Evolutionary conservation across 1,140 invertebrate genomes (phyloP).

Genomic region (Drosophila oshimai): DNA sequence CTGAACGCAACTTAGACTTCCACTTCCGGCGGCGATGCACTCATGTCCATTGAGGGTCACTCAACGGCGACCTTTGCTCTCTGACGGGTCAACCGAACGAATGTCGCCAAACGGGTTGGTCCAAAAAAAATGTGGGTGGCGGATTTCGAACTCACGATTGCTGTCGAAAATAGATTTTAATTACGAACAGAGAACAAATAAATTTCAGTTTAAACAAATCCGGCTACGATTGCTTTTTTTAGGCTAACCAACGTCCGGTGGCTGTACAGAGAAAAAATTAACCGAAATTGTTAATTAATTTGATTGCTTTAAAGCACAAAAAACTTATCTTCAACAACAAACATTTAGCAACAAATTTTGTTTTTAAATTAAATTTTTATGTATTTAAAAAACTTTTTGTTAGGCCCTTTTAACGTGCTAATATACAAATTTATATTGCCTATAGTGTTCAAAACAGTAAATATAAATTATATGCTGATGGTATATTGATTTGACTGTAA

Average conservation of each 20-base stretch:
- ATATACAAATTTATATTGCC: too few species aligned
- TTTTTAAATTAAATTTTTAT: background rate
- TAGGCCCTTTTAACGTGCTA: too few species aligned
- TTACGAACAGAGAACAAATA: constrained; percentile 38
- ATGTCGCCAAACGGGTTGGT: constrained; percentile 36
- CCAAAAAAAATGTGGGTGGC: constrained; percentile 21
- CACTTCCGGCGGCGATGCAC: constrained; percentile 68
- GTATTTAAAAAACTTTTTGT: too few species aligned
- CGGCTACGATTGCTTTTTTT: constrained; percentile 12
- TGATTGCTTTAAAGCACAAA: background rate
- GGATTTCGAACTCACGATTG: constrained; percentile 18
- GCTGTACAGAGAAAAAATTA: background rate
- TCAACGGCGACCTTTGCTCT: constrained; percentile 54
- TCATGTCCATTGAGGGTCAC: constrained; percentile 49
- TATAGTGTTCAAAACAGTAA: too few species aligned
- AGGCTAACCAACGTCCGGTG: constrained; percentile 25
- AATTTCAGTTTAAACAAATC: constrained; percentile 52
- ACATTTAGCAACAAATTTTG: too few species aligned
- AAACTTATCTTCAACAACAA: too few species aligned
- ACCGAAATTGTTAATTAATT: background rate
- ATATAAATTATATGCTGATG: too few species aligned
- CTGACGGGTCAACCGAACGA: constrained; percentile 27
- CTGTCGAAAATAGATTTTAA: constrained; percentile 49
- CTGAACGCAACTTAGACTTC: constrained; percentile 22
- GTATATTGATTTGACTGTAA: too few species aligned